These are phyloP conservation scores for Zhuqinia jingwanae DNA, from an alignment of 2,888 invertebrate species.

Conservation along the genomic window DNA sequence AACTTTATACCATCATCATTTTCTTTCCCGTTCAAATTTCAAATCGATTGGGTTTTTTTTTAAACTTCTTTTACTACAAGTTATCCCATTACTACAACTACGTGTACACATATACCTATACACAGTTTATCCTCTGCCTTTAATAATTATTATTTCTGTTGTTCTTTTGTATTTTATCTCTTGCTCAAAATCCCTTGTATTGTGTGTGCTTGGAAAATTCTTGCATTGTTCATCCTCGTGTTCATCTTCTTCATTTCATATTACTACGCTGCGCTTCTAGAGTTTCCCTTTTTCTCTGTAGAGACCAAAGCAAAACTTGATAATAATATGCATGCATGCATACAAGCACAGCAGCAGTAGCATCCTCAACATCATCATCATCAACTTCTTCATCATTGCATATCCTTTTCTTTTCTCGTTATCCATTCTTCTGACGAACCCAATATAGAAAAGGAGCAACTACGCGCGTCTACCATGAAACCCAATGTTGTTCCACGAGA, in stretches of 20 bases:
- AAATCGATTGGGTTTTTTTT: not conserved
- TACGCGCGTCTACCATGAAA: slow-evolving; percentile 48
- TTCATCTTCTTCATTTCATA: not conserved
- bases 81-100: too few species aligned
- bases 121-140: not conserved
- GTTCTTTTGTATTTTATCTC: slow-evolving; percentile 34
- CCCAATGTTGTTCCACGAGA: slow-evolving; percentile 62
- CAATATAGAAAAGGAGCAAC: not conserved
- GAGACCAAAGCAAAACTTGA: slow-evolving; percentile 16
- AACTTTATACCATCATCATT: slow-evolving; percentile 19
- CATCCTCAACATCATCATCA: slow-evolving; percentile 18
- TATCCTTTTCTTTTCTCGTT: slow-evolving; percentile 37
- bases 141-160: not conserved
- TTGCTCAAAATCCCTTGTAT: slow-evolving; percentile 33
- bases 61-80: not conserved
- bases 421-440: slow-evolving; percentile 47
- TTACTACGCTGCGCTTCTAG: not conserved
- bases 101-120: too few species aligned
- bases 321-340: slow-evolving; percentile 41
- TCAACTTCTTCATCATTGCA: slow-evolving; percentile 2
- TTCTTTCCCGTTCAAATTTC: not conserved
- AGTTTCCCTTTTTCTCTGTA: slow-evolving; percentile 4
- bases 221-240: slow-evolving; percentile 13
- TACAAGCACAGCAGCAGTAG: slow-evolving; percentile 1
- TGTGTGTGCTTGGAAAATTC: not conserved